Evolutionary conservation across 2,113 vertebrate genomes (phyloP), one percentile per base, ranked within the genome.

Genomic region (Sylvilagus bachmani): DNA sequence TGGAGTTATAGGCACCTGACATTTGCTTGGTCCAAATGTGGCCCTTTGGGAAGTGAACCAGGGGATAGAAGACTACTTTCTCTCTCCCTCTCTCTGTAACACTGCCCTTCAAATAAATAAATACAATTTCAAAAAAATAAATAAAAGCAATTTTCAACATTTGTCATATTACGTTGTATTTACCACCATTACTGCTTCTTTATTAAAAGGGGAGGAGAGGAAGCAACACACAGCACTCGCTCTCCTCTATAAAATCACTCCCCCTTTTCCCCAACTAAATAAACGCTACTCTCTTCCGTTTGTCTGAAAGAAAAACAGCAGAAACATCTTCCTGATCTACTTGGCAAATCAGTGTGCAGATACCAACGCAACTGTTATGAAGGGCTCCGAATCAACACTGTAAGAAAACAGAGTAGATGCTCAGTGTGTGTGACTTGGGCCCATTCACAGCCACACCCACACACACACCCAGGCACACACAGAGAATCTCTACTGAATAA

Each of bases 361-460:
- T 77, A 91, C 55, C 95, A 93, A 88, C 70, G 61, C 27, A 93
- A 92, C 90, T 95, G 38, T 83, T 78, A 94, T n/a, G 36, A 90
- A 96, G 51, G 90, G 33, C 74, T 96, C 92, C 85, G 70, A 94
- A 94, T 24, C 79, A 95, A 91, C 66, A 91, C 6, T 95, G 75
- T 87, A 97, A 95, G 87, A 95, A 96, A 94, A 94, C 91, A 86
- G 58, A 83, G 66, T 36, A 33, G 33, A 90, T 85, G 33, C 67
- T 38, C 69, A 70, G 33, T 71, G 38, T 38, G 61, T 61, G 25
- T 64, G 25, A n/a, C n/a, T 71, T 49, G 49, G 77, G 93, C 55
- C 88, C 73, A 95, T 95, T 96, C 92, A 95, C 89, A 95, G 87
- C 58, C 66, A 93, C 70, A 44, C 86, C 80, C 78, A 69, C 11